A percentile compares a stretch with the other conserved stretches of the same genome.
Conservation (phyloP, 30 jellyfish, hydroid and myxozoan species). For the Aurelia sp. region DNA sequence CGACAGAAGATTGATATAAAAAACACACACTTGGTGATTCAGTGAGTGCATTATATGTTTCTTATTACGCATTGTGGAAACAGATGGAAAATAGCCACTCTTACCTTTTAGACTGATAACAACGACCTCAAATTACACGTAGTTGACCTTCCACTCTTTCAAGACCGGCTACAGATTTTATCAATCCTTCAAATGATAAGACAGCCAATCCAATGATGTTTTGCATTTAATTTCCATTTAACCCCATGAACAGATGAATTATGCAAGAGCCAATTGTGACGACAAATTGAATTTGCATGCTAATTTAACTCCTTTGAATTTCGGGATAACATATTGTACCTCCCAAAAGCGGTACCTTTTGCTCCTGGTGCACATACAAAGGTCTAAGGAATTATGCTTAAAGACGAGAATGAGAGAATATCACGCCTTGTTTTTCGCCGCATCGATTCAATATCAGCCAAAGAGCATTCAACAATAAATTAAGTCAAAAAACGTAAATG, state of each 20-base stretch:
- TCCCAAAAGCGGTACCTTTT: slow-evolving; percentile 58
- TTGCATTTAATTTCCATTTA: slow-evolving; percentile 64
- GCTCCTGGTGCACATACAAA: slow-evolving; percentile 43
- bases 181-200: background rate
- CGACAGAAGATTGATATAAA: too few relatives aligned
- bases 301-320: slow-evolving; percentile 24
- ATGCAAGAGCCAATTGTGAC: slow-evolving; percentile 35
- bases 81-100: too few relatives aligned
- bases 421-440: slow-evolving; percentile 38
- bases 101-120: too few relatives aligned
- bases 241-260: slow-evolving; percentile 22
- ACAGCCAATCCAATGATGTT: slow-evolving; percentile 2
- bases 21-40: too few relatives aligned
- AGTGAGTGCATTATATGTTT: too few relatives aligned
- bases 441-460: background rate
- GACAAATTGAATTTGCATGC: slow-evolving; percentile 53
- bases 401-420: slow-evolving; percentile 28
- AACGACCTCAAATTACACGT: too few relatives aligned
- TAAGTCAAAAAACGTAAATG: background rate
- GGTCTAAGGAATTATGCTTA: background rate
- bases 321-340: slow-evolving; percentile 38
- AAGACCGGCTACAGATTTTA: too few relatives aligned
- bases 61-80: too few relatives aligned
- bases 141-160: too few relatives aligned
- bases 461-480: background rate